These are phyloP conservation scores for Hemistola chrysoprasaria DNA, from an alignment of 2,888 invertebrate species.

Conservation along the genomic window DNA sequence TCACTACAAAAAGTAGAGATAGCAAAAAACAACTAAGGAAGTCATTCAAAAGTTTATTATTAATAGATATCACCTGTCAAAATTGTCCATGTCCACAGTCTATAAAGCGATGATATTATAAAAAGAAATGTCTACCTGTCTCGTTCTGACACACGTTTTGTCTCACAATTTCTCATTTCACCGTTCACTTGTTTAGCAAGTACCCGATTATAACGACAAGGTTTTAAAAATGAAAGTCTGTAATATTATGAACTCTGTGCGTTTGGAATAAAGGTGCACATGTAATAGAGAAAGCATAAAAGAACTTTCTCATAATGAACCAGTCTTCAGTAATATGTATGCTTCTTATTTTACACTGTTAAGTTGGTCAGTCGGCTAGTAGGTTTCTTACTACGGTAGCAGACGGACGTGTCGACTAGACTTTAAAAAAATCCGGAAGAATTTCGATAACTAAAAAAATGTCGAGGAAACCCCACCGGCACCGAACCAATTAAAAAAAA, in stretches of 20 bases:
- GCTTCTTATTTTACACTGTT: constrained; percentile 78
- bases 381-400: constrained; percentile 57
- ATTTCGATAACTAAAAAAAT: constrained; percentile 50
- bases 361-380: constrained; percentile 82
- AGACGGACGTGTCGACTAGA: constrained; percentile 50
- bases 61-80: constrained; percentile 4
- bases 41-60: not conserved
- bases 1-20: no score
- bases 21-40: no score
- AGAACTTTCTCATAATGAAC: constrained; percentile 48
- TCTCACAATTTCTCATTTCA: constrained; percentile 81
- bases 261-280: constrained; percentile 16
- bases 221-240: constrained; percentile 35
- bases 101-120: constrained; percentile 42
- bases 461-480: constrained; percentile 57
- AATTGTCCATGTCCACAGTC: constrained; percentile 4
- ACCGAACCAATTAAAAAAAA: constrained; percentile 48
- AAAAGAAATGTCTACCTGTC: constrained; percentile 65
- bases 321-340: constrained; percentile 65
- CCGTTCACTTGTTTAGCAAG: constrained; percentile 81
- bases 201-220: constrained; percentile 49
- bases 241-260: constrained; percentile 22
- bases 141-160: constrained; percentile 52
- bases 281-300: constrained; percentile 40
- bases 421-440: constrained; percentile 21